Evolutionary conservation across 2,113 vertebrate species (phyloP).

Genomic region (Equus quagga): DNA sequence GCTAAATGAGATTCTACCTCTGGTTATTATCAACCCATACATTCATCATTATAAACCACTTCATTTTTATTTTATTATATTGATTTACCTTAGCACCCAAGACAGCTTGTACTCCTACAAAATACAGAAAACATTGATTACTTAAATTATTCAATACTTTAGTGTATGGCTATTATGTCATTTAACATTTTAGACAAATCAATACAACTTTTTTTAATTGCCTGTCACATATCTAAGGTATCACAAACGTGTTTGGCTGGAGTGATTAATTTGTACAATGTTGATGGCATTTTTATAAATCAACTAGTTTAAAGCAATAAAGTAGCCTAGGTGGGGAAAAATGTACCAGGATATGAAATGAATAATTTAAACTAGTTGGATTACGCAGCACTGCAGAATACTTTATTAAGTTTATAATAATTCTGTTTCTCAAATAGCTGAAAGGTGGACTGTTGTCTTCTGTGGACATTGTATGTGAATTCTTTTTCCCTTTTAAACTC

Average conservation of each 20-base stretch:
- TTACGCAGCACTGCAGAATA: conserved; percentile 38
- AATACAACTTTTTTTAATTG: conserved; percentile 84
- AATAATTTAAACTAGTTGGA: conserved; percentile 80
- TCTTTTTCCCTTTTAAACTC: conserved; percentile 4
- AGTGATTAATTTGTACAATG: conserved; percentile 80
- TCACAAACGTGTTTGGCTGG: conserved; percentile 76
- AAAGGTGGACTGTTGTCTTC: background rate
- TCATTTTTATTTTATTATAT: conserved; percentile 87
- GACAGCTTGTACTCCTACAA: conserved; percentile 85
- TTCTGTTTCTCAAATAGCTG: conserved; percentile 12
- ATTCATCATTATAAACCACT: conserved; percentile 86
- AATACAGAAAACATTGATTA: conserved; percentile 89
- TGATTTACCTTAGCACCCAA: conserved; percentile 87
- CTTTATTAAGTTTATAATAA: conserved; percentile 59
- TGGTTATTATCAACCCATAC: conserved; percentile 82
- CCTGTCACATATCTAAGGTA: conserved; percentile 80
- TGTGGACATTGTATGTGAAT: background rate
- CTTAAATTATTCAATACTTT: conserved; percentile 90
- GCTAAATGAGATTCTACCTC: conserved; percentile 84
- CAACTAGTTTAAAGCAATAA: conserved; percentile 74
- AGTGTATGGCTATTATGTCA: conserved; percentile 85
- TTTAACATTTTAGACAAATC: conserved; percentile 90
- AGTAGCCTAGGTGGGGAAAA: background rate
- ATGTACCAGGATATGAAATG: conserved; percentile 68
- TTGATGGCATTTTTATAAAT: conserved; percentile 79